Conservation (phyloP, 2,113 vertebrate species). For the Pseudorhombus dupliciocellatus region DNA sequence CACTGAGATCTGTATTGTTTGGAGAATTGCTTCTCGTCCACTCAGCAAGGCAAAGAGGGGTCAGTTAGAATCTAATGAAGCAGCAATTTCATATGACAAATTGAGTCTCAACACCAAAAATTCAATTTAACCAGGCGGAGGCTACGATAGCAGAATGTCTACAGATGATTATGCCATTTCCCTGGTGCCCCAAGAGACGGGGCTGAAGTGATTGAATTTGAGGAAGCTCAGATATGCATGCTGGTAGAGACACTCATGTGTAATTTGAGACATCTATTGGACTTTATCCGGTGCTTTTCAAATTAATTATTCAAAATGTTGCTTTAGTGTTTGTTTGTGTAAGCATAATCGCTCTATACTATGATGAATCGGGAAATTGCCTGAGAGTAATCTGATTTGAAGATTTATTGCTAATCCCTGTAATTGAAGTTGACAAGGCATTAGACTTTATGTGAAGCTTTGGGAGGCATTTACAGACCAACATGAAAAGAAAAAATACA, state of each 20-base stretch:
- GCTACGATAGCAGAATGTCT: conserved; percentile 47
- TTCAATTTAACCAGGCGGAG: conserved; percentile 50
- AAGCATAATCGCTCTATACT: neutral
- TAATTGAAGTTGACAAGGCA: conserved; percentile 19
- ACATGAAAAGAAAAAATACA: neutral
- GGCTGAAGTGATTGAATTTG: conserved; percentile 51
- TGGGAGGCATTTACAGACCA: conserved; percentile 8
- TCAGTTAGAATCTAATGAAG: conserved; percentile 65
- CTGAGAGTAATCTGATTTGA: conserved; percentile 12
- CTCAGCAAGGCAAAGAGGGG: conserved; percentile 43
- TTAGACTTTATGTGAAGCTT: conserved; percentile 12
- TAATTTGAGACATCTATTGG: conserved; percentile 28
- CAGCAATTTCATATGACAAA: conserved; percentile 62
- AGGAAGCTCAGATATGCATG: conserved; percentile 5
- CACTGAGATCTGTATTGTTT: conserved; percentile 21
- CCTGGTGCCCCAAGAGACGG: conserved; percentile 31
- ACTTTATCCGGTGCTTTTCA: conserved; percentile 11
- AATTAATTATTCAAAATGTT: neutral
- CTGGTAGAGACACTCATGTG: conserved; percentile 13
- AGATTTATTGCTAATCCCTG: conserved; percentile 31
- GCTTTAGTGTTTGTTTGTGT: neutral
- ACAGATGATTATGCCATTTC: conserved; percentile 56
- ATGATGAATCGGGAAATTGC: conserved; percentile 1
- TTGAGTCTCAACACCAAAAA: conserved; percentile 57
- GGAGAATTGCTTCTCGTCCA: conserved; percentile 25